Conservation (phyloP, 1,140 invertebrate species). For the Glossosoma conforme region DNA sequence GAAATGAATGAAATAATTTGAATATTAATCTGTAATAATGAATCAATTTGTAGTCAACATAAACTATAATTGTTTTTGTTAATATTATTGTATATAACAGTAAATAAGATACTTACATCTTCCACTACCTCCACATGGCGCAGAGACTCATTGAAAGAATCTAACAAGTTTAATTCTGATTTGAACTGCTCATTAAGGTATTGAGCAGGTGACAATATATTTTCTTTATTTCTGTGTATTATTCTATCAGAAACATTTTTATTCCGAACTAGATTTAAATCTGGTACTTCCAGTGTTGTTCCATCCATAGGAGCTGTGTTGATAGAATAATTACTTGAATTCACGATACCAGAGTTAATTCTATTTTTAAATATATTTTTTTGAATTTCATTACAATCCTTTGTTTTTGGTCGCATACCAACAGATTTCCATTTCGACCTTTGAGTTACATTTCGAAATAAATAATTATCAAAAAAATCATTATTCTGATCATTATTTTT, state of each 20-base stretch:
- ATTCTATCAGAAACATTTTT: not conserved
- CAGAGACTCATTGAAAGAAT: slow-evolving; percentile 21
- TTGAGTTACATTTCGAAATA: no score
- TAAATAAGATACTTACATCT: slow-evolving; percentile 10
- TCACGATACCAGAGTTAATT: no score
- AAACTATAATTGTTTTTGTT: not conserved
- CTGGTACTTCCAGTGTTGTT: slow-evolving; percentile 11
- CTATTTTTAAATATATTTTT: no score
- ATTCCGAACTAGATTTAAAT: slow-evolving; percentile 9
- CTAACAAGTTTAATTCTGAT: slow-evolving; percentile 14
- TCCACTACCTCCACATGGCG: slow-evolving; percentile 14
- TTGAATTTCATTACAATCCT: no score
- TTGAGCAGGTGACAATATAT: not conserved
- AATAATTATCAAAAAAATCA: no score
- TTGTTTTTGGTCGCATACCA: no score
- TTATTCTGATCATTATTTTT: no score
- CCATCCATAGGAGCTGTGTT: no score
- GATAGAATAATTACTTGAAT: no score
- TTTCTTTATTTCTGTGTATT: not conserved
- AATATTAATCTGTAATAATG: not conserved
- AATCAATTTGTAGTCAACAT: no score
- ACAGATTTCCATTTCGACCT: no score
- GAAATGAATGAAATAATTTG: not conserved
- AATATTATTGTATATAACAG: not conserved
- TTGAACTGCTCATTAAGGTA: slow-evolving; percentile 4